phyloP scores from a whole-genome alignment of 2,113 vertebrate genomes.

The Terrapene triunguis region DNA sequence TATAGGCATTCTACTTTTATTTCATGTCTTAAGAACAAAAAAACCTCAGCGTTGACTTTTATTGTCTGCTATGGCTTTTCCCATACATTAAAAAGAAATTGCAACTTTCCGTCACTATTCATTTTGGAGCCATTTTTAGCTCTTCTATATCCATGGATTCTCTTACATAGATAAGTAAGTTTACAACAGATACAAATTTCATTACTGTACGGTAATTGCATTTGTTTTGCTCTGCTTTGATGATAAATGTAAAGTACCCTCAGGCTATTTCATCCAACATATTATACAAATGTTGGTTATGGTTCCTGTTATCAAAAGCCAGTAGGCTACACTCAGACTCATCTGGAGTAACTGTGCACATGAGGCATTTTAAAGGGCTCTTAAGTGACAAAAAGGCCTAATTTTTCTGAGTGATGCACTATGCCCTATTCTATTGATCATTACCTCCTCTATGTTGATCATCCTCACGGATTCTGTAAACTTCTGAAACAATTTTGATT shows the following conservation, averaged over 20 bases:
- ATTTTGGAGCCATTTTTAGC: constrained; percentile 35
- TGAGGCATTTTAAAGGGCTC: not conserved
- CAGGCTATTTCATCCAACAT: constrained; percentile 31
- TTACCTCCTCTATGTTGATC: not conserved
- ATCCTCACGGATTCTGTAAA: not conserved
- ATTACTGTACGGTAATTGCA: constrained; percentile 45
- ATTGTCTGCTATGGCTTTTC: not conserved
- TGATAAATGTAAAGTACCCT: constrained; percentile 52
- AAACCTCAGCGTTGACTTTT: constrained; percentile 15
- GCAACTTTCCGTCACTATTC: not conserved
- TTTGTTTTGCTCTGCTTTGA: constrained; percentile 68
- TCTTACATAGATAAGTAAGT: not conserved
- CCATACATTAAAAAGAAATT: constrained; percentile 51
- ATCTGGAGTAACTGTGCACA: not conserved
- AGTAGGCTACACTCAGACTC: not conserved
- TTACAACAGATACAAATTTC: constrained; percentile 54
- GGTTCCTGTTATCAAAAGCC: not conserved
- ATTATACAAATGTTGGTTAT: not conserved
- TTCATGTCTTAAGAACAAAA: not conserved
- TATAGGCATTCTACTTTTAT: constrained; percentile 32
- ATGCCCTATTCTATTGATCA: not conserved
- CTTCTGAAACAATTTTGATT: not conserved
- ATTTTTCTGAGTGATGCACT: not conserved
- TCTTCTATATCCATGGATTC: constrained; percentile 21
- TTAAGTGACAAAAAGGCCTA: not conserved